phyloP scores from a whole-genome alignment of 2,888 invertebrate genomes.

The Andrena praecox region DNA sequence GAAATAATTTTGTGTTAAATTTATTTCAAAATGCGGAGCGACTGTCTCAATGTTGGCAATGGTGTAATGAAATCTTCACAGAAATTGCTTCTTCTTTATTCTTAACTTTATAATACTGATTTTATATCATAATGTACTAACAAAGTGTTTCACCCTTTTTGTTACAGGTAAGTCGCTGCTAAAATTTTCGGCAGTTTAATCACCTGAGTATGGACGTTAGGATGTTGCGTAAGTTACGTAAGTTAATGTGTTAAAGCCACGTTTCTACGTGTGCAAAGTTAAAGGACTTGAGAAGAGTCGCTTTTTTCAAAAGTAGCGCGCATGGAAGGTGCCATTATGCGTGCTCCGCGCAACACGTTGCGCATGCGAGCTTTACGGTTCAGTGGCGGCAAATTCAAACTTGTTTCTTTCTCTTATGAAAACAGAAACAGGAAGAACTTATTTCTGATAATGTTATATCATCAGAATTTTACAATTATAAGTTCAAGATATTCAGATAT shows the following conservation, averaged over 20 bases:
- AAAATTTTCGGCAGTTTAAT: conserved; percentile 4
- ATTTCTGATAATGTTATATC: too few relatives aligned
- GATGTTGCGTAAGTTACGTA: conserved; percentile 57
- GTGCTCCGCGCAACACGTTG: not conserved
- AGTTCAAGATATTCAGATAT: too few relatives aligned
- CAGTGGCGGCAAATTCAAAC: not conserved
- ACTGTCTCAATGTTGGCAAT: too few relatives aligned
- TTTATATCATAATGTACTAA: conserved; percentile 6
- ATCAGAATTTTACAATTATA: too few relatives aligned
- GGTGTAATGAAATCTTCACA: not conserved
- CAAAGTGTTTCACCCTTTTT: conserved; percentile 25
- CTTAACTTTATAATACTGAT: not conserved
- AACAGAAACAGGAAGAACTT: not conserved
- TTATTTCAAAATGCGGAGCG: too few relatives aligned
- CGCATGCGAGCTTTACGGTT: not conserved
- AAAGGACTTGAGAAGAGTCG: not conserved
- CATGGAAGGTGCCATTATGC: not conserved
- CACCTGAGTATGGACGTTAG: conserved; percentile 5
- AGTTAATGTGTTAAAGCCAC: not conserved
- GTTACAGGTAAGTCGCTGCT: conserved; percentile 67
- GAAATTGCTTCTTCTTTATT: not conserved
- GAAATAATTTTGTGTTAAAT: too few relatives aligned
- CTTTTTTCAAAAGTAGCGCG: not conserved
- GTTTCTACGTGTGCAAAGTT: not conserved
- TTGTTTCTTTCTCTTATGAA: not conserved